These are phyloP conservation scores for Silurus aristotelis DNA, from an alignment of 2,797 vertebrate species.

Conservation along the genomic window DNA sequence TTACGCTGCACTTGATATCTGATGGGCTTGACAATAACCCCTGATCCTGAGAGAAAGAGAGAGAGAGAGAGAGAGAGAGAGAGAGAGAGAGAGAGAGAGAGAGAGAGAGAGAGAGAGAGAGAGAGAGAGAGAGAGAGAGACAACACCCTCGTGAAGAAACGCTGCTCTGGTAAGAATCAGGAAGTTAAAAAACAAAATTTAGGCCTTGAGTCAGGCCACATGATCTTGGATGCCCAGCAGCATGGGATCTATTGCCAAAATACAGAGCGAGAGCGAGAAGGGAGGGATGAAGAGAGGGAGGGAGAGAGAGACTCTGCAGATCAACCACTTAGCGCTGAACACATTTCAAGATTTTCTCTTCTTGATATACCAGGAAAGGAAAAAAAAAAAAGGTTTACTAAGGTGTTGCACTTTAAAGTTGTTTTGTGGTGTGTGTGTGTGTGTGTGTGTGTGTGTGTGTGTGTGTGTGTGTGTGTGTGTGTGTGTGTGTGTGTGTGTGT, in stretches of 20 bases:
- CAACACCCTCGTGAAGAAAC: not conserved
- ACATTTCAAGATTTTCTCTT: not conserved
- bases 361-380: not conserved
- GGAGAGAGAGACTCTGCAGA: not conserved
- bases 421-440: not conserved
- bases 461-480: too few species aligned
- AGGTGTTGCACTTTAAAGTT: not conserved
- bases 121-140: too few species aligned
- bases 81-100: too few species aligned
- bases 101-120: too few species aligned
- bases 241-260: slow-evolving; percentile 42
- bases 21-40: not conserved
- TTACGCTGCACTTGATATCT: not conserved
- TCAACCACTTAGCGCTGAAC: slow-evolving; percentile 43
- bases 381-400: not conserved
- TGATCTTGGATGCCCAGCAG: slow-evolving; percentile 70
- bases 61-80: too few species aligned
- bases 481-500: too few species aligned
- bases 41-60: not conserved
- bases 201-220: slow-evolving; percentile 67
- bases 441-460: too few species aligned
- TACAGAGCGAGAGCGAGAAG: not conserved
- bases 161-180: slow-evolving; percentile 10
- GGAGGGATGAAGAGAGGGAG: slow-evolving; percentile 1
- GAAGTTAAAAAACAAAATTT: slow-evolving; percentile 39